Percentiles rank a stretch among this genome's conserved stretches.
These are phyloP conservation scores for Poecilia wingei DNA, from an alignment of 2,797 vertebrate species.

Conservation along the genomic window DNA sequence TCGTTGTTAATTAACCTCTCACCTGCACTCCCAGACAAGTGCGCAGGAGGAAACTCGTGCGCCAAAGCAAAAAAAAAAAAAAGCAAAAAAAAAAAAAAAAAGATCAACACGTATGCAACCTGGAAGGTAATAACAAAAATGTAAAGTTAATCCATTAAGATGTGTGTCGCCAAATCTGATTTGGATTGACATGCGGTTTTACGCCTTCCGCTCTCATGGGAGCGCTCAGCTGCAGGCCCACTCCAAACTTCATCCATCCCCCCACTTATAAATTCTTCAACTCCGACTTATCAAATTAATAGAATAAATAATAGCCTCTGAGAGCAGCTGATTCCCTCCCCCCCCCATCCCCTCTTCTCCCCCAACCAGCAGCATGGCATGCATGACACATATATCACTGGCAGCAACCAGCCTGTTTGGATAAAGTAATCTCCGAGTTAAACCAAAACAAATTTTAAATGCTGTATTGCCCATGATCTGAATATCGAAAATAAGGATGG, in stretches of 20 bases:
- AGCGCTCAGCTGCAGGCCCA: constrained; percentile 27
- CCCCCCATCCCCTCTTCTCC: not conserved
- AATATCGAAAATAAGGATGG: constrained; percentile 44
- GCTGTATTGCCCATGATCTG: constrained; percentile 62
- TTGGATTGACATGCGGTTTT: not conserved
- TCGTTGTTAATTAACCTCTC: constrained; percentile 73
- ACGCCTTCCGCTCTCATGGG: constrained; percentile 9
- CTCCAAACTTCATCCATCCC: constrained; percentile 38
- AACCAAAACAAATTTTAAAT: constrained; percentile 36
- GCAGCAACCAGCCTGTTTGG: not conserved
- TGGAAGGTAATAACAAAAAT: constrained; percentile 15
- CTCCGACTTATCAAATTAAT: not conserved
- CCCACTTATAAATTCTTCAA: not conserved
- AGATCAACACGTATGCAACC: constrained; percentile 8
- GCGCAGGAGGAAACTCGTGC: constrained; percentile 1
- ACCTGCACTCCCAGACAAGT: constrained; percentile 54
- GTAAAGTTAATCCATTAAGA: constrained; percentile 1
- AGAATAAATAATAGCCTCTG: not conserved
- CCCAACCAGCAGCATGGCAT: not conserved
- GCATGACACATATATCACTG: not conserved
- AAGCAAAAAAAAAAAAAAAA: not conserved
- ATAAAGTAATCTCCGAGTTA: constrained; percentile 44
- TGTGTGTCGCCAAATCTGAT: constrained; percentile 15
- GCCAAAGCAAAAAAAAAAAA: not conserved
- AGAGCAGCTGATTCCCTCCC: not conserved